A percentile compares a stretch with the other conserved stretches of the same genome.
Conservation (phyloP, 2,888 invertebrate genomes). For the Emmelina monodactyla region DNA sequence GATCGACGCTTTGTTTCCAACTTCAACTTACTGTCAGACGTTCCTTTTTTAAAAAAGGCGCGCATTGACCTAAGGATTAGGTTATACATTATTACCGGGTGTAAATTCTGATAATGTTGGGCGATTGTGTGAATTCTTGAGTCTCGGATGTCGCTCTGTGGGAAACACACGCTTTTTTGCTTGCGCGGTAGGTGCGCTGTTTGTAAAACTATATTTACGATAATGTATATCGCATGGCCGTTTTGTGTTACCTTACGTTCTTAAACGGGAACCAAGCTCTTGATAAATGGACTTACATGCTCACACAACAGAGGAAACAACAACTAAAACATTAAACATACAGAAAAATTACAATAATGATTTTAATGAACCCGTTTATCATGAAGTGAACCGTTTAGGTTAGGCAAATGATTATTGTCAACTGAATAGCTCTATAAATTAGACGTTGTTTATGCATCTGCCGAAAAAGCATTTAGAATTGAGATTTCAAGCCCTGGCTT, state of each 20-base stretch:
- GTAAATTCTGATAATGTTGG: constrained; percentile 54
- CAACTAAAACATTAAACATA: constrained; percentile 11
- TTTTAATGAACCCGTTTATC: constrained; percentile 45
- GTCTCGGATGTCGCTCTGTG: constrained; percentile 44
- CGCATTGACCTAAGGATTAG: constrained; percentile 35
- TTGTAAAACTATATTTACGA: constrained; percentile 60
- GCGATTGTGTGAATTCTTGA: constrained; percentile 46
- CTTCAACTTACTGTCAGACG: constrained; percentile 39
- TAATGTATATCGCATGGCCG: constrained; percentile 46
- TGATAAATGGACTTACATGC: constrained; percentile 55
- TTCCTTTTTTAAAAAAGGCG: constrained; percentile 40
- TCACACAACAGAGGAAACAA: too few species aligned
- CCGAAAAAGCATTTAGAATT: constrained; percentile 41
- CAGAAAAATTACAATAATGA: constrained; percentile 18
- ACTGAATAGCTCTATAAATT: constrained; percentile 42
- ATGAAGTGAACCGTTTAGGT: constrained; percentile 25
- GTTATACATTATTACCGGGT: constrained; percentile 37
- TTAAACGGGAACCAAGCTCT: constrained; percentile 24
- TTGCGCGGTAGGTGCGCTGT: constrained; percentile 47
- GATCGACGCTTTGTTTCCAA: constrained; percentile 61
- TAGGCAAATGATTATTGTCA: constrained; percentile 39
- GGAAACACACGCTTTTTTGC: constrained; percentile 30
- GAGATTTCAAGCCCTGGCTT: constrained; percentile 54
- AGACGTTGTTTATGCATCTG: constrained; percentile 27
- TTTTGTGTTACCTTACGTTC: constrained; percentile 52